Evolutionary conservation across 2,113 vertebrate species (phyloP).

Genomic region (Meleagris gallopavo): DNA sequence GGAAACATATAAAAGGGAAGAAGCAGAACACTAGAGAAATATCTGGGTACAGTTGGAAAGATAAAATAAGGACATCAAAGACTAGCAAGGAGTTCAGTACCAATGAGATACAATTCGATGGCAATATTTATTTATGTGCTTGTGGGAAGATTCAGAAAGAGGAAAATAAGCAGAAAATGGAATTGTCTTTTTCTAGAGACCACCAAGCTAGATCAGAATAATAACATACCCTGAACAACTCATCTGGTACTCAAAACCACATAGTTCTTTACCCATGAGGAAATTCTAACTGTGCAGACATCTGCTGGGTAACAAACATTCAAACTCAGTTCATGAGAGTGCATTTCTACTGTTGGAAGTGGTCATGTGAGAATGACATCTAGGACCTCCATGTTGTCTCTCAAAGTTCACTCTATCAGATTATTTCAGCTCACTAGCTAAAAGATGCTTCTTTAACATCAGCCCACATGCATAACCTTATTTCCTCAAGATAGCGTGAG

Average conservation of each 20-base stretch:
- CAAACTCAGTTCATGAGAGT: background rate
- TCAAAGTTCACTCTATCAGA: background rate
- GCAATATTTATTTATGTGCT: background rate
- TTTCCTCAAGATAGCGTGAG: background rate
- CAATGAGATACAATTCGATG: background rate
- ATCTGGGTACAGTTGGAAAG: background rate
- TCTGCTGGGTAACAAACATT: background rate
- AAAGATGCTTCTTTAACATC: background rate
- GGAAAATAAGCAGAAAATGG: conserved; percentile 30
- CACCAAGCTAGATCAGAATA: conserved; percentile 30
- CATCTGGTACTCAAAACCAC: background rate
- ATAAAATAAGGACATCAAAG: background rate
- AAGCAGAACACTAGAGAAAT: background rate
- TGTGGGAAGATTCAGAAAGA: background rate
- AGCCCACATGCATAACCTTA: background rate
- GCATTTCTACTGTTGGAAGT: background rate
- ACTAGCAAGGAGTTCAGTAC: background rate
- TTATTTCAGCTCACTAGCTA: background rate
- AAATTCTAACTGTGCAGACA: background rate
- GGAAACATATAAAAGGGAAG: background rate
- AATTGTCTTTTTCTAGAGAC: background rate
- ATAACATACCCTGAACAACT: conserved; percentile 11
- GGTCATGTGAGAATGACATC: background rate
- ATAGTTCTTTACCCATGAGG: conserved; percentile 6
- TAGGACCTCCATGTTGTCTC: background rate